These are phyloP conservation scores for Chorisops tibialis DNA, from an alignment of 2,888 invertebrate species.

Conservation along the genomic window DNA sequence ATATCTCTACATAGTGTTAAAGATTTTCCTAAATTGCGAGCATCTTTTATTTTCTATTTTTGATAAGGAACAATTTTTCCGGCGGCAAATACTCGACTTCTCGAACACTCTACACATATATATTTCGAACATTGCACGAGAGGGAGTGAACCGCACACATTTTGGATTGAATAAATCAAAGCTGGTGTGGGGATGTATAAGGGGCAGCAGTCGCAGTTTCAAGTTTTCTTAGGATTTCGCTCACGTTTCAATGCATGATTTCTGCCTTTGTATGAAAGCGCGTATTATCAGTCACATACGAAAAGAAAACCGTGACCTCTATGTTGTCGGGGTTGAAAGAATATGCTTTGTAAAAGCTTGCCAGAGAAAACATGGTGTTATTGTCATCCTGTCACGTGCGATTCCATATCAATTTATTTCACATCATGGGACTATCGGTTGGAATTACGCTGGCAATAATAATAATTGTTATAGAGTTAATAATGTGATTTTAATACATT, in stretches of 20 bases:
- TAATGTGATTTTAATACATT: too few species aligned
- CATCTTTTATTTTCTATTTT: conserved; percentile 18
- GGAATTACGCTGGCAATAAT: too few species aligned
- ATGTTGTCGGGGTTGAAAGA: not conserved
- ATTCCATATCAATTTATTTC: conserved; percentile 21
- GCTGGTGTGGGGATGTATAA: not conserved
- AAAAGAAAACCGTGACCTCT: not conserved
- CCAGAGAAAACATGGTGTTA: not conserved
- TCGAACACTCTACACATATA: not conserved
- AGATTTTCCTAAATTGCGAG: conserved; percentile 9
- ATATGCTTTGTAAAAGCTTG: conserved; percentile 4
- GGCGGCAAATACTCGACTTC: too few species aligned
- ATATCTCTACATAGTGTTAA: too few species aligned
- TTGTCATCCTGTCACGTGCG: conserved; percentile 15
- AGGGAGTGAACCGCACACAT: not conserved
- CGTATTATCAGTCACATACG: not conserved
- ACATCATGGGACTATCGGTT: too few species aligned
- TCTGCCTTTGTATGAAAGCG: conserved; percentile 11
- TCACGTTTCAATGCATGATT: conserved; percentile 25
- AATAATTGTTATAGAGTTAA: too few species aligned
- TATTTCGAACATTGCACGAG: not conserved
- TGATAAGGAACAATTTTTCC: conserved; percentile 18
- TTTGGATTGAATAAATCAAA: conserved; percentile 22
- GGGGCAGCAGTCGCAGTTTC: too few species aligned
- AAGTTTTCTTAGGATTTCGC: conserved; percentile 14